These are phyloP conservation scores for Zosterops pallidus DNA, from an alignment of 2,113 vertebrate species.

Conservation along the genomic window DNA sequence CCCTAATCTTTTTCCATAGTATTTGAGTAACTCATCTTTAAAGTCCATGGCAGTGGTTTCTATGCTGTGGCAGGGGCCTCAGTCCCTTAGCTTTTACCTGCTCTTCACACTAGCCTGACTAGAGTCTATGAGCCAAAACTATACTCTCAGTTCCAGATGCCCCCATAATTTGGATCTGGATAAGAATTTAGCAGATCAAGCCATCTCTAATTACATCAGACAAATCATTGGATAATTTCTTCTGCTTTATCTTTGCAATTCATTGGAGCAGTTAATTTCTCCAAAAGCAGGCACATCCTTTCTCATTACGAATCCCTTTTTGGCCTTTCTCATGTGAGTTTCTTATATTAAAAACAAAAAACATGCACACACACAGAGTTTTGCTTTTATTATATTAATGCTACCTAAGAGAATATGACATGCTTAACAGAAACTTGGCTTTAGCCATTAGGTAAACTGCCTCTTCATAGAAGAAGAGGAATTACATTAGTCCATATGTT, in stretches of 20 bases:
- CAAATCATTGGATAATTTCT: slow-evolving; percentile 79
- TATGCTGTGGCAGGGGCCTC: background rate
- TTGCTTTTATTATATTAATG: slow-evolving; percentile 64
- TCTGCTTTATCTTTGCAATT: slow-evolving; percentile 78
- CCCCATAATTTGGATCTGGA: slow-evolving; percentile 35
- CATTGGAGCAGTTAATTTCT: slow-evolving; percentile 78
- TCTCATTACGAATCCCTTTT: slow-evolving; percentile 72
- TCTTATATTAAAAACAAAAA: slow-evolving; percentile 24
- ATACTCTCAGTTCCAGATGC: slow-evolving; percentile 15
- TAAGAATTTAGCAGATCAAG: slow-evolving; percentile 20
- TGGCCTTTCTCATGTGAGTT: slow-evolving; percentile 61
- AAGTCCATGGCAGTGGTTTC: background rate
- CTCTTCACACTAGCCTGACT: slow-evolving; percentile 55
- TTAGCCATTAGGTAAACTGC: slow-evolving; percentile 16
- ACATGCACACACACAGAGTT: background rate
- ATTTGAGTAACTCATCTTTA: background rate
- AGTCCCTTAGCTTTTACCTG: slow-evolving; percentile 57
- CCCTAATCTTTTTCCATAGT: background rate
- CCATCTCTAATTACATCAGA: slow-evolving; percentile 69
- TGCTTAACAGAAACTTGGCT: slow-evolving; percentile 64
- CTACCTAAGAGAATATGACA: slow-evolving; percentile 47
- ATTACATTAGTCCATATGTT: background rate
- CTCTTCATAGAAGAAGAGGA: slow-evolving; percentile 7
- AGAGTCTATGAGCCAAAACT: background rate
- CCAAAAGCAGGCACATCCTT: slow-evolving; percentile 70